Percentiles rank a stretch among this genome's conserved stretches.
phyloP scores from a whole-genome alignment of 2,797 vertebrate species.

The Numenius phaeopus region DNA sequence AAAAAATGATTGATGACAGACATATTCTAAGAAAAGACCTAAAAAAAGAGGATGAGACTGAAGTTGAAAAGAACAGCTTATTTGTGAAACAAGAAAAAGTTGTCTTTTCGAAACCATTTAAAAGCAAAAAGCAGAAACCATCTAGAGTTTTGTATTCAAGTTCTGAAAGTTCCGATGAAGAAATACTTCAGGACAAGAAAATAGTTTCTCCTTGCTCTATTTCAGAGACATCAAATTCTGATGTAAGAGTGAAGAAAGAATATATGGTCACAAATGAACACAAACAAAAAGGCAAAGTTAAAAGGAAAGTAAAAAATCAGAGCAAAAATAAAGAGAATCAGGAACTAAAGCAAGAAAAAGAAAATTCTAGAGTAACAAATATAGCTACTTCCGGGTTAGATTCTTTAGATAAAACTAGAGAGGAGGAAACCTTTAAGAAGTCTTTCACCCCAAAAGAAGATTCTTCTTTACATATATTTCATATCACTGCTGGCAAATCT shows the following conservation, averaged over 20 bases:
- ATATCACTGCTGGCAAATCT: constrained; percentile 92
- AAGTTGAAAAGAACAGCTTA: constrained; percentile 87
- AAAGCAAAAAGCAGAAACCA: constrained; percentile 91
- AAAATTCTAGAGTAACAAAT: constrained; percentile 91
- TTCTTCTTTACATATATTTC: constrained; percentile 94
- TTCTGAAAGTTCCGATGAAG: constrained; percentile 97
- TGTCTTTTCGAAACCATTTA: constrained; percentile 85
- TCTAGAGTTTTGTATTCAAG: constrained; percentile 90
- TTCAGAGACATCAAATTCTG: constrained; percentile 86
- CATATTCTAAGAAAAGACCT: constrained; percentile 92
- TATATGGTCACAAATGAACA: constrained; percentile 82
- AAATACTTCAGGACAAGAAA: constrained; percentile 88
- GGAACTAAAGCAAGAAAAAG: constrained; percentile 89
- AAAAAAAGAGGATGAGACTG: constrained; percentile 89
- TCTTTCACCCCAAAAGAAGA: constrained; percentile 97
- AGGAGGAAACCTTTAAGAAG: constrained; percentile 96
- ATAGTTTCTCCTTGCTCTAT: constrained; percentile 85
- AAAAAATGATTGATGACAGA: constrained; percentile 93
- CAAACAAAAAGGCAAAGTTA: constrained; percentile 96
- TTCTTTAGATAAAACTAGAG: constrained; percentile 88
- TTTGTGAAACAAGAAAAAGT: constrained; percentile 89
- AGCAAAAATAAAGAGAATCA: constrained; percentile 99
- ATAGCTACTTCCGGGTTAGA: constrained; percentile 83
- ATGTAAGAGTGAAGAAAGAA: constrained; percentile 89
- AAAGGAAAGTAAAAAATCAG: constrained; percentile 95